phyloP scores from a whole-genome alignment of 2,113 vertebrate species.

The Rattus norvegicus region GRCr8 NC_086027.1:70451501-70452000 shows the following conservation, averaged over 20 bases:
- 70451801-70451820: background rate
- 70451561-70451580: slow-evolving; percentile 50
- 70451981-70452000: background rate
- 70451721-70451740: background rate
- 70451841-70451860: slow-evolving; percentile 41
- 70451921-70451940: background rate
- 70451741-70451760: slow-evolving; percentile 40
- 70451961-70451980: background rate
- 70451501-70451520: background rate
- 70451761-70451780: slow-evolving; percentile 58
- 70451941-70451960: background rate
- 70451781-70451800: background rate
- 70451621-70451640: slow-evolving; percentile 59
- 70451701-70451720: slow-evolving; percentile 43
- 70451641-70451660: slow-evolving; percentile 58
- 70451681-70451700: slow-evolving; percentile 53
- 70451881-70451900: slow-evolving; percentile 29
- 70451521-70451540: slow-evolving; percentile 59
- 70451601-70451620: slow-evolving; percentile 76
- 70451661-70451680: slow-evolving; percentile 67
- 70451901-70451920: slow-evolving; percentile 32
- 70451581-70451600: slow-evolving; percentile 56
- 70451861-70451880: background rate
- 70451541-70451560: slow-evolving; percentile 40
- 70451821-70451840: background rate